Percentiles rank a stretch among this genome's conserved stretches.
Conservation (phyloP, 2,113 vertebrate species). For the Xerus inauris region DNA sequence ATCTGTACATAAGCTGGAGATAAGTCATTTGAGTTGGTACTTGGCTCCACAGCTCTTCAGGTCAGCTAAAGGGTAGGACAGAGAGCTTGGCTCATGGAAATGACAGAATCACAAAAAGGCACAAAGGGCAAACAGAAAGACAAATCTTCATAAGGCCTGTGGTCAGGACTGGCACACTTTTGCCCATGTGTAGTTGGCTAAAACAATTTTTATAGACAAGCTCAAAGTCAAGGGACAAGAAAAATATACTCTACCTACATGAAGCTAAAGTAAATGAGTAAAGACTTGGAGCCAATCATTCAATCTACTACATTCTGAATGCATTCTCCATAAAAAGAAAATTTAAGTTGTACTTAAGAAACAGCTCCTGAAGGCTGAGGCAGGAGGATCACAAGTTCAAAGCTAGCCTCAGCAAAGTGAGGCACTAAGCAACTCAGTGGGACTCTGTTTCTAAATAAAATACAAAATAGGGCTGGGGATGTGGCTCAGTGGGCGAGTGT, state of each 20-base stretch:
- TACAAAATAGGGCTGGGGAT: no score
- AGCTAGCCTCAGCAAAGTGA: no score
- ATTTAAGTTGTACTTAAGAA: neutral
- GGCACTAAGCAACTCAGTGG: no score
- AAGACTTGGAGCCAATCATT: neutral
- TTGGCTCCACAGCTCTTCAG: neutral
- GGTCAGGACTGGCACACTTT: neutral
- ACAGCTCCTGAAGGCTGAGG: conserved; percentile 7
- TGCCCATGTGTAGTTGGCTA: neutral
- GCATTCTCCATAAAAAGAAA: neutral
- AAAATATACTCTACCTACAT: neutral
- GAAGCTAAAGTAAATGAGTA: neutral
- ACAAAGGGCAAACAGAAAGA: neutral
- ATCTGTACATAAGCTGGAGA: neutral
- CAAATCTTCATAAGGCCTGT: neutral
- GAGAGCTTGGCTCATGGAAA: neutral
- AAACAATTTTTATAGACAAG: neutral
- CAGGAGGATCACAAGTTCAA: no score
- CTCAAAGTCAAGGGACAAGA: neutral
- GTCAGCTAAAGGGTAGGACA: neutral
- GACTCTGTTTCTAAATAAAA: no score
- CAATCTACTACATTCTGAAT: neutral
- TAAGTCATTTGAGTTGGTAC: neutral
- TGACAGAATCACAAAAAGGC: neutral
- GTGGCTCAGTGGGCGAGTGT: no score